These are phyloP conservation scores for Pseudorasbora parva DNA, from an alignment of 2,113 vertebrate species.

Conservation along the genomic window DNA sequence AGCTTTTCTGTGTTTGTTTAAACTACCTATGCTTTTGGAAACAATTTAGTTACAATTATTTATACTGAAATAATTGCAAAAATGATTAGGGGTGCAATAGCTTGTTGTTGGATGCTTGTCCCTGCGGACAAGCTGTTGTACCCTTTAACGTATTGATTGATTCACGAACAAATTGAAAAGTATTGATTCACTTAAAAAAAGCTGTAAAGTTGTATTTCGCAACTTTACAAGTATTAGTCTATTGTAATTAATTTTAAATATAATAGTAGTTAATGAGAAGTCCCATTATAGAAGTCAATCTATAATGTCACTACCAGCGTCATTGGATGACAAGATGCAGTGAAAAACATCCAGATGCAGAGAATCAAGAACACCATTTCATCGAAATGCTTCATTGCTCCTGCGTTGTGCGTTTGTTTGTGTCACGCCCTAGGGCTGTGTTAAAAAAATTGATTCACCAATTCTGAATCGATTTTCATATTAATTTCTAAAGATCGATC, in stretches of 20 bases:
- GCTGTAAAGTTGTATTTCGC: not conserved
- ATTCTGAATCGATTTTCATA: no score
- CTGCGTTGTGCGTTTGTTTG: no score
- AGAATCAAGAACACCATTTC: no score
- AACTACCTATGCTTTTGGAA: not conserved
- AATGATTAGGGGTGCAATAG: not conserved
- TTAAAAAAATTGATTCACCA: no score
- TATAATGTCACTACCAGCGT: no score
- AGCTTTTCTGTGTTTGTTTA: slow-evolving; percentile 14
- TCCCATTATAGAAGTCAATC: not conserved
- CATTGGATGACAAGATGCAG: no score
- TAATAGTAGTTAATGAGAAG: not conserved
- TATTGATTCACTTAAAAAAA: not conserved
- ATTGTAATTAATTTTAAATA: not conserved
- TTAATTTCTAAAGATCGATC: no score
- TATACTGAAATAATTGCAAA: not conserved
- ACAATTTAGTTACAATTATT: not conserved
- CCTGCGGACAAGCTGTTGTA: not conserved
- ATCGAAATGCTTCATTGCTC: no score
- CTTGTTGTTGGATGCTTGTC: not conserved
- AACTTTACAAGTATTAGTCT: not conserved
- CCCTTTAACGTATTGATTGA: no score
- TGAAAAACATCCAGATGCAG: no score
- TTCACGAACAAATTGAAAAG: no score
- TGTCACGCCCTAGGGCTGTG: no score